phyloP scores from a whole-genome alignment of 2,888 invertebrate species.

The Eupithecia inturbata region DNA sequence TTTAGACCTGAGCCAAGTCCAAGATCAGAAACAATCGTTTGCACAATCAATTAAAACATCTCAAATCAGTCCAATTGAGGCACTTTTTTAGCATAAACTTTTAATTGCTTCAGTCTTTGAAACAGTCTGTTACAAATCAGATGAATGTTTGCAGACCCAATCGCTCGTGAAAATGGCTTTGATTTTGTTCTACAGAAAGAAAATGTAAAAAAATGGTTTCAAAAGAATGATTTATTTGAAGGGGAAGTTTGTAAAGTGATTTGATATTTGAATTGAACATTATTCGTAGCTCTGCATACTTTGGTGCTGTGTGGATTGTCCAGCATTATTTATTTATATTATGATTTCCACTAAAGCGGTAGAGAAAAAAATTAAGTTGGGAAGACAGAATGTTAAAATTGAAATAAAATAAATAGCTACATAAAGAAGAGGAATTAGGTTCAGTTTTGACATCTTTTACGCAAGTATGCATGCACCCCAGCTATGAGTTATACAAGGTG shows the following conservation, averaged over 20 bases:
- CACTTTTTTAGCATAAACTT: not conserved
- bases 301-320: too few species aligned
- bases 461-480: too few species aligned
- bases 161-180: conserved; percentile 18
- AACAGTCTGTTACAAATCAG: conserved; percentile 13
- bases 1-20: not conserved
- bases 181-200: not conserved
- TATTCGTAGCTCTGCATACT: too few species aligned
- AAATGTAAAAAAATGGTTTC: not conserved
- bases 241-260: not conserved
- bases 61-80: not conserved
- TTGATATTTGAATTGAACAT: not conserved
- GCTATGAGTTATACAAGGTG: too few species aligned
- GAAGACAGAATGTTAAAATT: too few species aligned
- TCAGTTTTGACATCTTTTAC: too few species aligned
- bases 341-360: too few species aligned
- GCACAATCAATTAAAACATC: not conserved
- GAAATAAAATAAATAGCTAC: too few species aligned
- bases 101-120: not conserved
- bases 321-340: too few species aligned
- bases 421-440: too few species aligned
- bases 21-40: not conserved
- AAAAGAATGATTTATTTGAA: conserved; percentile 1
- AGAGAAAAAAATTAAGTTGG: too few species aligned
- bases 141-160: conserved; percentile 17